phyloP scores from a whole-genome alignment of 2,888 invertebrate species.

The Pandemis cinnamomeana region DNA sequence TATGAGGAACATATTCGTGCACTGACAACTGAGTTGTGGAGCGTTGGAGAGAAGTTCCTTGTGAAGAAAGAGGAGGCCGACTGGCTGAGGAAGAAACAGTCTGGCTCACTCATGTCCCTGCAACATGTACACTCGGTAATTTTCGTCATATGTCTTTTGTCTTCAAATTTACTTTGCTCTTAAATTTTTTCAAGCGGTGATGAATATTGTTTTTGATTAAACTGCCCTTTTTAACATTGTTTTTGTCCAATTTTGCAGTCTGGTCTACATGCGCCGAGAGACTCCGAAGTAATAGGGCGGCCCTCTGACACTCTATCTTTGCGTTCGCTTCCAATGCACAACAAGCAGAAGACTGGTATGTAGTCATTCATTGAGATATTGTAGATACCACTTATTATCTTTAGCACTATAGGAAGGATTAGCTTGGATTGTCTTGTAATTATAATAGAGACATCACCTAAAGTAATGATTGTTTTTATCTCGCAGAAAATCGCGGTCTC shows the following conservation, averaged over 20 bases:
- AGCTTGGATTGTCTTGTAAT: too few relatives aligned
- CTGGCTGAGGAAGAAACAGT: slow-evolving; percentile 72
- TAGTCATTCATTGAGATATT: not conserved
- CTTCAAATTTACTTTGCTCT: not conserved
- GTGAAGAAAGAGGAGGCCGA: slow-evolving; percentile 84
- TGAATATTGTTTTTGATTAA: not conserved
- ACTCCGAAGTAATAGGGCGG: slow-evolving; percentile 55
- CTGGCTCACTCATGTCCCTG: slow-evolving; percentile 76
- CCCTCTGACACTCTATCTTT: slow-evolving; percentile 72
- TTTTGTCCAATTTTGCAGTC: slow-evolving; percentile 57
- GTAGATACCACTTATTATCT: not conserved
- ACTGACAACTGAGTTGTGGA: slow-evolving; percentile 85
- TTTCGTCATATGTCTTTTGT: not conserved
- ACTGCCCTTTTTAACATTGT: not conserved
- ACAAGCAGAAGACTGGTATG: slow-evolving; percentile 61
- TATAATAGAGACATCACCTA: too few relatives aligned
- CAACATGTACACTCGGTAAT: slow-evolving; percentile 75
- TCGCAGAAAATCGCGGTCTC: slow-evolving; percentile 76
- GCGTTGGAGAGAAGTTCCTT: slow-evolving; percentile 85
- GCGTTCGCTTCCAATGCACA: slow-evolving; percentile 65
- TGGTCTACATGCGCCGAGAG: slow-evolving; percentile 57
- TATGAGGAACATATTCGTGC: slow-evolving; percentile 74
- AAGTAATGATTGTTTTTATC: too few relatives aligned
- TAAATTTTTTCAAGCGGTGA: not conserved
- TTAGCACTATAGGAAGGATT: too few relatives aligned